Percentiles rank a stretch among this genome's conserved stretches.
These are phyloP conservation scores for Tarsius wallacei DNA, from an alignment of 2,797 vertebrate genomes.

Conservation along the genomic window DNA sequence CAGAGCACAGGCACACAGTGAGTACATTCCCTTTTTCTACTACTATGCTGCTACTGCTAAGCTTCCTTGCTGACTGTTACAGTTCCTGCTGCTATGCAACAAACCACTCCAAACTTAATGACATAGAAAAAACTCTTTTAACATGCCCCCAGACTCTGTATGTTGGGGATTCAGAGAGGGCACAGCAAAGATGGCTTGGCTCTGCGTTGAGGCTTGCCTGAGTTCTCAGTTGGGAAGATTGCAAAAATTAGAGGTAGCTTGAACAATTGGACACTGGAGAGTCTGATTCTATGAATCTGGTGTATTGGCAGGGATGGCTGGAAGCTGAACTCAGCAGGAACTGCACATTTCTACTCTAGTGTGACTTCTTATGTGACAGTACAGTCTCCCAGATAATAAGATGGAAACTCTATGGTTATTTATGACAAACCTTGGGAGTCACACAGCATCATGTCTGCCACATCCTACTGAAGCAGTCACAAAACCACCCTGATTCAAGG, in stretches of 20 bases:
- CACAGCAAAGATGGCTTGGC: not conserved
- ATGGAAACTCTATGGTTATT: not conserved
- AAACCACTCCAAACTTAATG: not conserved
- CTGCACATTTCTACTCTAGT: not conserved
- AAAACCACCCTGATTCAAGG: not conserved
- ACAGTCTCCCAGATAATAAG: not conserved
- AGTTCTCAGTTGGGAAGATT: not conserved
- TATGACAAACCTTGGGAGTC: not conserved
- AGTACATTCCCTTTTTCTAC: not conserved
- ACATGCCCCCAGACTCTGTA: not conserved
- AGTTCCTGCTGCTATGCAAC: not conserved
- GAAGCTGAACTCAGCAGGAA: not conserved
- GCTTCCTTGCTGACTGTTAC: not conserved
- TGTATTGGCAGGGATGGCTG: not conserved
- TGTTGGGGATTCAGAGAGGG: not conserved
- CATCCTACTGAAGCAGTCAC: not conserved
- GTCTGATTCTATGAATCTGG: not conserved
- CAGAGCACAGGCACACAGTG: not conserved
- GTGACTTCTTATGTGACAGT: not conserved
- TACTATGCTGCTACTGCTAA: not conserved
- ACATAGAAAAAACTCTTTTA: not conserved
- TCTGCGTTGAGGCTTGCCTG: not conserved
- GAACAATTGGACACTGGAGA: not conserved
- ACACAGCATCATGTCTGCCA: not conserved
- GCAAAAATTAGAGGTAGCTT: not conserved